These are phyloP conservation scores for Bombus picipes DNA, from an alignment of 1,140 invertebrate genomes.

Conservation along the genomic window DNA sequence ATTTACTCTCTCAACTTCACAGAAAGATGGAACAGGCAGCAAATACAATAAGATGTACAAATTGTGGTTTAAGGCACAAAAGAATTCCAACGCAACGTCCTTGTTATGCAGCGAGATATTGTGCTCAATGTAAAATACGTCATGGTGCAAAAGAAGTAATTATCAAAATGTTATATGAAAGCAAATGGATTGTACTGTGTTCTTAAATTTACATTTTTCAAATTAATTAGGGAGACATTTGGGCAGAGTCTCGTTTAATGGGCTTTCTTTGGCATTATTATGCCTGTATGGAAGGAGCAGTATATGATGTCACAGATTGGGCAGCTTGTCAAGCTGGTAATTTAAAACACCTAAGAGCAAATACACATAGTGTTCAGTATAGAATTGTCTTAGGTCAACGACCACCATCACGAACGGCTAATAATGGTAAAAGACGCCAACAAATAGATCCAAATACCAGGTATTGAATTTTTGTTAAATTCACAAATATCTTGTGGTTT, in stretches of 20 bases:
- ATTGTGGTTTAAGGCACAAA: conserved; percentile 94
- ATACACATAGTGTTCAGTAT: conserved; percentile 96
- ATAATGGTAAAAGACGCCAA: conserved; percentile 74
- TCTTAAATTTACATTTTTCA: conserved; percentile 32
- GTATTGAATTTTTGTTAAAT: not conserved
- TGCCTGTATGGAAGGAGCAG: conserved; percentile 97
- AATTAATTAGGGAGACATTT: conserved; percentile 92
- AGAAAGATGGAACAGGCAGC: conserved; percentile 96
- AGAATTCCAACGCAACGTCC: conserved; percentile 92
- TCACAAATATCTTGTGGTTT: not conserved
- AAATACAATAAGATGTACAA: conserved; percentile 94
- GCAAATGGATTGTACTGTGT: not conserved
- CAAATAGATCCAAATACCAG: conserved; percentile 75
- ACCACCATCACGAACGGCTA: conserved; percentile 80
- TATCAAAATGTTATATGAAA: conserved; percentile 31
- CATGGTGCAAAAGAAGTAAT: conserved; percentile 95
- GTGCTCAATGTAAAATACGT: conserved; percentile 93
- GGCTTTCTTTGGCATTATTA: conserved; percentile 96
- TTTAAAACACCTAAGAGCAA: conserved; percentile 90
- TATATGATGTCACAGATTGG: conserved; percentile 98
- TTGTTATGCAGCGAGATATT: conserved; percentile 94
- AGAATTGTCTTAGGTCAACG: conserved; percentile 92
- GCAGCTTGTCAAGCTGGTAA: conserved; percentile 95
- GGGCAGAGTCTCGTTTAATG: conserved; percentile 95
- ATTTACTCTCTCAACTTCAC: conserved; percentile 92